Evolutionary conservation across 2,797 vertebrate species (phyloP).

Genomic region (Coracias cyanogaster): DNA sequence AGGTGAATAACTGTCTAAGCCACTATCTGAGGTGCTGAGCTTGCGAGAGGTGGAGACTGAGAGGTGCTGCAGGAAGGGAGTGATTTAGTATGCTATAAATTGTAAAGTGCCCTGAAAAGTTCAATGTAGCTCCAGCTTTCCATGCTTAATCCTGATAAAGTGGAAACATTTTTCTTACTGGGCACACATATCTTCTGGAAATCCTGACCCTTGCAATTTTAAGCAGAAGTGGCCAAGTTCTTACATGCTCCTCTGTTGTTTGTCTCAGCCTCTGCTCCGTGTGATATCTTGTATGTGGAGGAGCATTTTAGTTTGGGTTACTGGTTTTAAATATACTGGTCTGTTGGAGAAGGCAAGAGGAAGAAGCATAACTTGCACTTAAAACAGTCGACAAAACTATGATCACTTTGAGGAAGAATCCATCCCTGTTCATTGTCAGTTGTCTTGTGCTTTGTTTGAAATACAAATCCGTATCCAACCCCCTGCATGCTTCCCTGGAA

Average conservation of each 20-base stretch:
- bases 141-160: neutral
- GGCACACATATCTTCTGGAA: neutral
- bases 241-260: neutral
- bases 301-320: neutral
- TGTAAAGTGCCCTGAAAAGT: neutral
- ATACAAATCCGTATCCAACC: neutral
- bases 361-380: neutral
- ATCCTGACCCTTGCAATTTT: neutral
- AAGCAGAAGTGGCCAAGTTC: neutral
- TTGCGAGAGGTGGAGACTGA: neutral
- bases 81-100: neutral
- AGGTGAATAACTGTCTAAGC: neutral
- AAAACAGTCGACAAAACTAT: neutral
- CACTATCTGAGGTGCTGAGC: neutral
- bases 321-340: neutral
- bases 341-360: neutral
- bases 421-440: neutral
- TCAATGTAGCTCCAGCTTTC: neutral
- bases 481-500: neutral
- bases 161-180: neutral
- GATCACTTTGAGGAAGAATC: neutral
- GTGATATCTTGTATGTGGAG: neutral
- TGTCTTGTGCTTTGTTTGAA: neutral
- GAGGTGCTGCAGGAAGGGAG: neutral
- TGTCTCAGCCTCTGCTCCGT: neutral